Evolutionary conservation across 1,140 invertebrate genomes (phyloP).

Genomic region (Heterodera schachtii): DNA sequence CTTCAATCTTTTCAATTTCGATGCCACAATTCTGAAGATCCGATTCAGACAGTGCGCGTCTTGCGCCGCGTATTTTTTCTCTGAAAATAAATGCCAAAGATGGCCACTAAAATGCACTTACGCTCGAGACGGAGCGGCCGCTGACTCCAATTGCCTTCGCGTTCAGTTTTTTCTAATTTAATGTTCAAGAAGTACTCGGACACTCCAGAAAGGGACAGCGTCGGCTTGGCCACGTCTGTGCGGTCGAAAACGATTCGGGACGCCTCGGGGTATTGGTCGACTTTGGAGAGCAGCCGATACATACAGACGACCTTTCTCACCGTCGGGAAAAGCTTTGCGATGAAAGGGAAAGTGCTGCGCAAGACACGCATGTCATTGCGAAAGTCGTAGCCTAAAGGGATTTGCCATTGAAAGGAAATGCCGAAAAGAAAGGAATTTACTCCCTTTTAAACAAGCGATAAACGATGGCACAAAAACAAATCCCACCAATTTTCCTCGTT

Average conservation of each 20-base stretch:
- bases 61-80: constrained; percentile 27
- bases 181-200: constrained; percentile 29
- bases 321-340: constrained; percentile 5
- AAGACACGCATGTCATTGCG: constrained; percentile 36
- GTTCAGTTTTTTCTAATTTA: constrained; percentile 31
- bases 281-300: constrained; percentile 20
- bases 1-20: background rate
- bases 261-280: constrained; percentile 8
- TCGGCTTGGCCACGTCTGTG: background rate
- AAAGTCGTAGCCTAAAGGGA: constrained; percentile 39
- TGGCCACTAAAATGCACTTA: constrained; percentile 3
- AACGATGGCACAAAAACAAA: no score
- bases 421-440: no score
- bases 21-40: constrained; percentile 5
- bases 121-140: constrained; percentile 32
- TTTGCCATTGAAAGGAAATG: no score
- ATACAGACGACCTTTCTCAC: constrained; percentile 28
- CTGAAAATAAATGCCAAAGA: constrained; percentile 7
- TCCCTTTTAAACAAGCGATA: no score
- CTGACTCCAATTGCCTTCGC: constrained; percentile 30
- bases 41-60: constrained; percentile 20
- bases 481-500: constrained; percentile 28
- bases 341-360: constrained; percentile 34
- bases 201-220: constrained; percentile 25
- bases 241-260: constrained; percentile 16